A percentile compares a stretch with the other conserved stretches of the same genome.
Conservation (phyloP, 2,888 invertebrate species). For the Cephus spinipes region DNA sequence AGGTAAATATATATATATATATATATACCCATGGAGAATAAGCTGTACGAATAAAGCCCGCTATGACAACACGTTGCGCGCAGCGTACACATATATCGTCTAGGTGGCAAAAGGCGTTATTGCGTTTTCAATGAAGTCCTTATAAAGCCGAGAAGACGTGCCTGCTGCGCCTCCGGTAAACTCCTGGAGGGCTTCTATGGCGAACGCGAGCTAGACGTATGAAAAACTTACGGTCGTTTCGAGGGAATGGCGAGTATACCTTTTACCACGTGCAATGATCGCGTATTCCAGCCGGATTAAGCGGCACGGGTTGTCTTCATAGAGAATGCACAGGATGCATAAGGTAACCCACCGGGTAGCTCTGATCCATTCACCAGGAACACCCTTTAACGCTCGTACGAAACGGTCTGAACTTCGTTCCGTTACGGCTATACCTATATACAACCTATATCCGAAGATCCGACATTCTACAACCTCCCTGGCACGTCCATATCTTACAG, state of each 20-base stretch:
- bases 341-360: conserved; percentile 10
- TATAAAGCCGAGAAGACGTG: conserved; percentile 45
- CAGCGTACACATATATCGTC: neutral
- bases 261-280: conserved; percentile 14
- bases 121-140: conserved; percentile 54
- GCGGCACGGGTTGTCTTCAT: conserved; percentile 13
- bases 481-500: neutral
- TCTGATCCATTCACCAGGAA: conserved; percentile 5
- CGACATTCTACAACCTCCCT: neutral
- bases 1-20: neutral
- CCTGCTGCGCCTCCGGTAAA: neutral
- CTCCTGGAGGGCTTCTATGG: conserved; percentile 3
- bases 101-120: neutral
- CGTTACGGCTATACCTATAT: neutral
- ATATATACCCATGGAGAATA: neutral
- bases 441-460: neutral
- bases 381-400: neutral
- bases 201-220: conserved; percentile 27
- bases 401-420: neutral
- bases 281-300: conserved; percentile 14
- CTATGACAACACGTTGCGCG: neutral
- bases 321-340: conserved; percentile 13
- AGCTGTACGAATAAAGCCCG: neutral
- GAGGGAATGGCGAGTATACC: conserved; percentile 17
- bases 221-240: conserved; percentile 34